phyloP scores from a whole-genome alignment of 1,140 invertebrate genomes.

The Platorchestia sp. region DNA sequence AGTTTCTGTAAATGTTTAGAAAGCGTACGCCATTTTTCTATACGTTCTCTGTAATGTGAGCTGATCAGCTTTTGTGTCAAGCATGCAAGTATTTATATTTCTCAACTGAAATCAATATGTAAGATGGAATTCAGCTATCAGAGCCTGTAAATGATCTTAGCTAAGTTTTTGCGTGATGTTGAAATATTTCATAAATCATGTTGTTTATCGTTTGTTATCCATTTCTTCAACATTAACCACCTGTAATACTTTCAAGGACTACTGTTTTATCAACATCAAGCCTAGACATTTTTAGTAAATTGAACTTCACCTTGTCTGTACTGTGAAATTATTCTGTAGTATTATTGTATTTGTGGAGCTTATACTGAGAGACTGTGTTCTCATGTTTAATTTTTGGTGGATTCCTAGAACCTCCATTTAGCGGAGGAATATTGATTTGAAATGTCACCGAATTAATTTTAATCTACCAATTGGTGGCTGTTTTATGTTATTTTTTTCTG shows the following conservation, averaged over 20 bases:
- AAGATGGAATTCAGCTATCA: not conserved
- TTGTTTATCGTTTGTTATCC: too few species aligned
- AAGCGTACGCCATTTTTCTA: not conserved
- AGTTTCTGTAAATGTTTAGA: not conserved
- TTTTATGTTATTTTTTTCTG: not conserved
- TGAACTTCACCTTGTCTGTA: not conserved
- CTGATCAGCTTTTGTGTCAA: not conserved
- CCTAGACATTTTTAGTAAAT: not conserved
- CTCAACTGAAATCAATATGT: not conserved
- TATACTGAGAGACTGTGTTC: not conserved
- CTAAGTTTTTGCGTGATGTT: not conserved
- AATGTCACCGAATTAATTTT: not conserved
- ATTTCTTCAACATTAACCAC: not conserved
- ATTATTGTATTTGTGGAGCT: not conserved
- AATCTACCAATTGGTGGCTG: not conserved
- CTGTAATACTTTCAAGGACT: not conserved
- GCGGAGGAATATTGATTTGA: not conserved
- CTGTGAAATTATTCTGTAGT: not conserved
- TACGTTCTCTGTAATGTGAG: not conserved
- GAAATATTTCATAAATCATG: not conserved
- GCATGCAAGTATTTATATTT: not conserved
- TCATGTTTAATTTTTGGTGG: not conserved
- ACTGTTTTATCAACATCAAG: not conserved
- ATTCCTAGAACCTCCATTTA: not conserved
- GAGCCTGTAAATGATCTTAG: not conserved